Evolutionary conservation across 2,888 invertebrate genomes (phyloP).

Genomic region (Drosophila seclusa): DNA sequence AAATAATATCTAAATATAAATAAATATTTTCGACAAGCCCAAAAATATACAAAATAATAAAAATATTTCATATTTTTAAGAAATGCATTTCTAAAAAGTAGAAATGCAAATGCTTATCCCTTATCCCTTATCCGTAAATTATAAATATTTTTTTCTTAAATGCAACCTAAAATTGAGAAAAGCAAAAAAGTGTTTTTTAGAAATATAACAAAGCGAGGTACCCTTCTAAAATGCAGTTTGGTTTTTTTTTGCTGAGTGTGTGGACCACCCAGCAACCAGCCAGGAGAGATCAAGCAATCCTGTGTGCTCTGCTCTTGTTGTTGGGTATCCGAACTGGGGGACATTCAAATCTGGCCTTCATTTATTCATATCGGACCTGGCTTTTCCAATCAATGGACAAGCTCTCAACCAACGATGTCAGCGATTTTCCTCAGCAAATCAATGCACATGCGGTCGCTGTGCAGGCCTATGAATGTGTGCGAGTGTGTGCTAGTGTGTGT

Average conservation of each 20-base stretch:
- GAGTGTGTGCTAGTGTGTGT: neutral
- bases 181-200: neutral
- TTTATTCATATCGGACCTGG: constrained; percentile 75
- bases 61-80: neutral
- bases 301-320: constrained; percentile 28
- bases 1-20: neutral
- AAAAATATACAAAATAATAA: neutral
- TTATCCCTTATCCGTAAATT: neutral
- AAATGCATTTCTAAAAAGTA: neutral
- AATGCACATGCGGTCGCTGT: constrained; percentile 67
- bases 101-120: neutral
- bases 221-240: neutral
- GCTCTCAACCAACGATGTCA: constrained; percentile 50
- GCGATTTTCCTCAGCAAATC: constrained; percentile 69
- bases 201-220: neutral
- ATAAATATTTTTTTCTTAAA: neutral
- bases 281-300: constrained; percentile 39
- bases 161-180: neutral
- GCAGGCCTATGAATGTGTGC: constrained; percentile 18
- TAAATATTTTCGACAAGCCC: neutral
- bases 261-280: neutral
- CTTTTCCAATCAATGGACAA: constrained; percentile 78
- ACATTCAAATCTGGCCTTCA: constrained; percentile 55
- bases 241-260: neutral
- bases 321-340: constrained; percentile 32